Conservation (phyloP, 2,113 vertebrate genomes). For the Apaloderma vittatum region DNA sequence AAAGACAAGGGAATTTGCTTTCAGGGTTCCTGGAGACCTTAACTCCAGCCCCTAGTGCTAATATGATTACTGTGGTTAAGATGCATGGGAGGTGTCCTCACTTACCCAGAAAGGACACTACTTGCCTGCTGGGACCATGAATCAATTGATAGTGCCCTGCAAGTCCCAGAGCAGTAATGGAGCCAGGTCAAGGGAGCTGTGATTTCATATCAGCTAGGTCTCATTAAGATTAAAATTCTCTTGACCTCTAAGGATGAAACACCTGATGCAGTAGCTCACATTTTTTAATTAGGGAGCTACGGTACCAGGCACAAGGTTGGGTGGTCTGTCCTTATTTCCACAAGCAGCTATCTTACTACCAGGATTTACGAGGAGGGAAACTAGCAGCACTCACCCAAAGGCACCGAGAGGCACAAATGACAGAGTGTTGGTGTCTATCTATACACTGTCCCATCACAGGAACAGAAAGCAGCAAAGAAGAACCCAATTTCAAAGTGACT, state of each 20-base stretch:
- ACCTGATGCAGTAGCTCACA: background rate
- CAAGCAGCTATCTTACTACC: background rate
- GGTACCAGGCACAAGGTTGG: background rate
- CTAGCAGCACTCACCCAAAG: background rate
- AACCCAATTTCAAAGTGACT: background rate
- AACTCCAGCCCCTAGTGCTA: background rate
- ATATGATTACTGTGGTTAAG: background rate
- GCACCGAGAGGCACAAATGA: background rate
- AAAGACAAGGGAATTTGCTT: background rate
- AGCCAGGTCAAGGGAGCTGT: background rate
- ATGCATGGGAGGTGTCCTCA: background rate
- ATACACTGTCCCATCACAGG: rapidly evolving
- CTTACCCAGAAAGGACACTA: background rate
- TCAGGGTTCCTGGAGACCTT: background rate
- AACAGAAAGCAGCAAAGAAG: background rate
- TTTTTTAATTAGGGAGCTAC: background rate
- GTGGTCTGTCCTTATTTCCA: background rate
- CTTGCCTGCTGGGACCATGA: background rate
- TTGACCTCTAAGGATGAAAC: background rate
- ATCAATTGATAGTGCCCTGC: background rate
- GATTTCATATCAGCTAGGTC: background rate
- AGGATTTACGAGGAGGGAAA: background rate
- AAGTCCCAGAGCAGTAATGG: background rate
- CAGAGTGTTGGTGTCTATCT: background rate
- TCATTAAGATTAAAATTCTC: background rate